A percentile compares a stretch with the other conserved stretches of the same genome.
Conservation (phyloP, 1,140 invertebrate genomes). For the Danaus plexippus region DNA sequence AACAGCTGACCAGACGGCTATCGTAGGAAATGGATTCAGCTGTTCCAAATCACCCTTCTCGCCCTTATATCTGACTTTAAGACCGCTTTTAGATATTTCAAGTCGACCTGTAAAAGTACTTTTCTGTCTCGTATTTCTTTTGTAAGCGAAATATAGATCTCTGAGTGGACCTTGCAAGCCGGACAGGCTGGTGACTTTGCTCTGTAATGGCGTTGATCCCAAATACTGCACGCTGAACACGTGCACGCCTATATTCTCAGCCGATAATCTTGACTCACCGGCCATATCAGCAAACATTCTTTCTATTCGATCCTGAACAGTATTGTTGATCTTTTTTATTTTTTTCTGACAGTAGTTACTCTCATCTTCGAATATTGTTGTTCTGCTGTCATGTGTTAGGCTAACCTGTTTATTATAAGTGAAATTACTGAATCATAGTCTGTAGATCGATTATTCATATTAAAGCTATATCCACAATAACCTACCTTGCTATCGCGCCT, state of each 20-base stretch:
- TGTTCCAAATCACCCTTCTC: constrained; percentile 72
- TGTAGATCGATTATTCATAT: neutral
- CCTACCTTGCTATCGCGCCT: constrained; percentile 53
- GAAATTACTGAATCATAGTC: neutral
- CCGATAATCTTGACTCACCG: constrained; percentile 72
- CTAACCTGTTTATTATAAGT: constrained; percentile 39
- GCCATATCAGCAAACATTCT: constrained; percentile 88
- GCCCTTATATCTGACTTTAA: constrained; percentile 76
- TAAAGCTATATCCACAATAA: neutral
- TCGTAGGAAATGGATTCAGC: constrained; percentile 87
- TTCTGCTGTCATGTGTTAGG: constrained; percentile 42
- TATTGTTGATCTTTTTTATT: constrained; percentile 73
- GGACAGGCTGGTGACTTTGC: constrained; percentile 85
- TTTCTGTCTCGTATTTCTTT: constrained; percentile 66
- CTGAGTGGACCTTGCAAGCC: constrained; percentile 86
- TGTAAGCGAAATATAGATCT: constrained; percentile 82
- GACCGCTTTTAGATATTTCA: constrained; percentile 79
- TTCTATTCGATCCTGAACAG: constrained; percentile 87
- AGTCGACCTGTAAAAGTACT: constrained; percentile 72
- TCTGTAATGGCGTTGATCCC: constrained; percentile 82
- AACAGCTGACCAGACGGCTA: constrained; percentile 91
- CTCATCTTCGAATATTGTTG: constrained; percentile 55
- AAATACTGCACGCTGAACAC: constrained; percentile 85
- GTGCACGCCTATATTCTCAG: constrained; percentile 68
- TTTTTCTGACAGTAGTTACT: constrained; percentile 52